A percentile compares a stretch with the other conserved stretches of the same genome.
Conservation (phyloP, 2,888 invertebrate genomes). For the Drosophila mulleri region DNA sequence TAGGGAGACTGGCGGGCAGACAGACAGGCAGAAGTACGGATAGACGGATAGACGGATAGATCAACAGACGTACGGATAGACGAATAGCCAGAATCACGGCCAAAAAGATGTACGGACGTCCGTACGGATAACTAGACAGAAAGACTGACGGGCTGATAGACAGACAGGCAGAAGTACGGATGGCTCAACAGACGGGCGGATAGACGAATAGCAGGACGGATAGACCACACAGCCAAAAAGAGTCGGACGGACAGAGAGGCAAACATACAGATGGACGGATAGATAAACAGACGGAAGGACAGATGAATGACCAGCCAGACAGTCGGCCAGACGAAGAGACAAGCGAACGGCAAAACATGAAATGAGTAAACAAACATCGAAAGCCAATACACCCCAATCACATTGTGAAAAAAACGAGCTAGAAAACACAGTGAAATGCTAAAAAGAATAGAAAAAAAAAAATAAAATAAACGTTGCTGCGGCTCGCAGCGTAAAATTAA, state of each 20-base stretch:
- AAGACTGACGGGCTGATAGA: neutral
- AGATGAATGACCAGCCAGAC: neutral
- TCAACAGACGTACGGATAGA: neutral
- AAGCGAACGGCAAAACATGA: no score
- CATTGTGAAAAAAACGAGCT: neutral
- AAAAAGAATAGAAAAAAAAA: no score
- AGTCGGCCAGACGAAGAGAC: no score
- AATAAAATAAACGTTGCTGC: constrained; percentile 23
- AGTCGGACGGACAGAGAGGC: no score
- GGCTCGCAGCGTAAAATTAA: constrained; percentile 64
- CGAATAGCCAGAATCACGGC: neutral
- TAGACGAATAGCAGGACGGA: neutral
- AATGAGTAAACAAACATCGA: neutral
- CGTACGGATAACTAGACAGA: neutral
- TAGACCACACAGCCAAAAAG: no score
- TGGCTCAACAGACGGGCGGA: neutral
- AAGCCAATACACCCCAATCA: neutral
- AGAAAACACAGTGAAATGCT: neutral
- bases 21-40: neutral
- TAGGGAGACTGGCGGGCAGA: neutral
- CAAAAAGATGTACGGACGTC: no score
- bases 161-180: no score
- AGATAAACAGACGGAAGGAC: neutral
- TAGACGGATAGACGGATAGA: neutral
- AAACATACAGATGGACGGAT: no score